phyloP scores from a whole-genome alignment of 2,797 vertebrate genomes.

The Galaxias olidus region DNA sequence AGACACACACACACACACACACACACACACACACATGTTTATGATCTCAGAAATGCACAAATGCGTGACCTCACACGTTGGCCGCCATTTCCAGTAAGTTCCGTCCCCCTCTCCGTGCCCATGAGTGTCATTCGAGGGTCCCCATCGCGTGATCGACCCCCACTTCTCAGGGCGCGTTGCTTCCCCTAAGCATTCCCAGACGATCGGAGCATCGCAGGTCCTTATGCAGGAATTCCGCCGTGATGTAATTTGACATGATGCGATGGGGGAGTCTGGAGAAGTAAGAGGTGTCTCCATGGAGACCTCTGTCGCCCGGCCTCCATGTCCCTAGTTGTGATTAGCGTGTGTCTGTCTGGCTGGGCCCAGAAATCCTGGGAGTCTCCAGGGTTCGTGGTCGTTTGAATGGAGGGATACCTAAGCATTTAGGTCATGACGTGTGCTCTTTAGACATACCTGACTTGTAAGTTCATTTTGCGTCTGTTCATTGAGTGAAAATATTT shows the following conservation, averaged over 20 bases:
- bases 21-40: conserved; percentile 38
- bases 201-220: conserved; percentile 48
- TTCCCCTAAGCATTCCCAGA: conserved; percentile 62
- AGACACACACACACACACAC: conserved; percentile 14
- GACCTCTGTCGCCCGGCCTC: conserved; percentile 12
- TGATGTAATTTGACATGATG: conserved; percentile 64
- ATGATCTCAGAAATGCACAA: conserved; percentile 13
- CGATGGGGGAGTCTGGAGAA: conserved; percentile 6
- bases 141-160: conserved; percentile 55
- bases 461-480: too few species aligned
- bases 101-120: conserved; percentile 49
- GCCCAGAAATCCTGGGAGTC: too few species aligned
- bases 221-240: conserved; percentile 47
- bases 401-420: too few species aligned
- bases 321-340: neutral
- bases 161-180: conserved; percentile 47
- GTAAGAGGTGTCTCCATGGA: conserved; percentile 29
- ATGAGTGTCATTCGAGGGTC: conserved; percentile 54
- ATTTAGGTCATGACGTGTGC: too few species aligned
- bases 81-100: conserved; percentile 41
- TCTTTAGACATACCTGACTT: too few species aligned
- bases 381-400: too few species aligned
- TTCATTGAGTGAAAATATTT: too few species aligned
- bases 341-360: neutral
- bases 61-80: conserved; percentile 51